phyloP scores from a whole-genome alignment of 2,888 invertebrate species.

The Trachelus stipa region DNA sequence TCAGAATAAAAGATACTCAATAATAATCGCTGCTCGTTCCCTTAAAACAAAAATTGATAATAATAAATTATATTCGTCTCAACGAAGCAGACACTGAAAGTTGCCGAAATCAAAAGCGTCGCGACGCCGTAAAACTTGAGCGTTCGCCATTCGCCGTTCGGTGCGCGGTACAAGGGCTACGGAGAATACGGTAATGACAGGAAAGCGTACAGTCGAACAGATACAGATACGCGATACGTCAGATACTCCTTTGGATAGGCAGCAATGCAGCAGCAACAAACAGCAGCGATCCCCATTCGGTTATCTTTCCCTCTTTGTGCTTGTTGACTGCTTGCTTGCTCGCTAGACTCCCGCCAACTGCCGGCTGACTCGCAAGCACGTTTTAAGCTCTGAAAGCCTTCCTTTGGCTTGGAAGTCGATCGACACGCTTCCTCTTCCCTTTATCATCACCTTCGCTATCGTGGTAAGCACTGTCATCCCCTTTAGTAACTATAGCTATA shows the following conservation, averaged over 20 bases:
- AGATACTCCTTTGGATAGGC: slow-evolving; percentile 42
- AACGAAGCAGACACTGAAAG: neutral
- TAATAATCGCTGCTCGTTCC: no score
- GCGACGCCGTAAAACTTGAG: neutral
- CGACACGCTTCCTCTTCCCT: slow-evolving; percentile 6
- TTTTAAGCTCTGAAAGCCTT: slow-evolving; percentile 55
- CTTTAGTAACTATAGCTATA: neutral
- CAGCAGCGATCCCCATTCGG: slow-evolving; percentile 45
- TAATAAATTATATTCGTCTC: neutral
- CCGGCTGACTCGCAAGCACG: slow-evolving; percentile 26
- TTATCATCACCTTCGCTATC: neutral
- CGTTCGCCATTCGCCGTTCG: slow-evolving; percentile 38
- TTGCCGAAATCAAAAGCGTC: neutral
- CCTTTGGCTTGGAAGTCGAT: slow-evolving; percentile 20
- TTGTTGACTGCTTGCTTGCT: neutral
- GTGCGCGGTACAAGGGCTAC: slow-evolving; percentile 50
- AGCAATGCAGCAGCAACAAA: slow-evolving; percentile 18
- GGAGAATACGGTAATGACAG: slow-evolving; percentile 57
- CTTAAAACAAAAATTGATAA: neutral
- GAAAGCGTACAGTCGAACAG: slow-evolving; percentile 52
- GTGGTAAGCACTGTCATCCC: neutral
- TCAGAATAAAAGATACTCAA: no score
- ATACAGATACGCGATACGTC: slow-evolving; percentile 19
- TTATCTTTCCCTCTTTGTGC: slow-evolving; percentile 53
- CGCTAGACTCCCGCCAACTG: neutral